Base-by-base conservation (phyloP, 2,888 invertebrate genomes). In the Zaprionus obscuricornis region DNA sequence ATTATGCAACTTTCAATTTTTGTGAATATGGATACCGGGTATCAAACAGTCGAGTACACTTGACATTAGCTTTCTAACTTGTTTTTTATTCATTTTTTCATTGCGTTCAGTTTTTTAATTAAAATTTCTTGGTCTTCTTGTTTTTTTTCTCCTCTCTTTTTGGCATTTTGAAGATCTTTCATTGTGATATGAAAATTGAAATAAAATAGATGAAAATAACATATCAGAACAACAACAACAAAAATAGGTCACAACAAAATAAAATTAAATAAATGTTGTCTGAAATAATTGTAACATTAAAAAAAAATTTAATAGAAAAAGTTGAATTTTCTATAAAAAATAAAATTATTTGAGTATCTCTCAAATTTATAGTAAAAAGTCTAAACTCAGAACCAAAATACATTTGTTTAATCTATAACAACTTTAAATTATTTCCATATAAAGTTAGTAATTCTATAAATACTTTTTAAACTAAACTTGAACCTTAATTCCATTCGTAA, bases 61-160 rank as follows among this genome's bases (percentile, higher is more conserved):
- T 51, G 37, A 50, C 37, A 59, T 60, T 47, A 43, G 43, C 22
- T 42, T 40, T 24, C 24, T 62, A 22, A 37, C 29, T 14, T 40
- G 14, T 17, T 40, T 27, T 60, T 27, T 39, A 5, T 5, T 37
- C 13, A 22, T 36, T 47, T 11, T 10, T 29, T 14, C 16, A 16
- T 3, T 39, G 31, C 34, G 49, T 31, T 63, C 49, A 55, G 51
- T 64, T 69, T 74, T 73, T 75, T 75, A 75, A 75, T 75, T 75
- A 72, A 72, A 68, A 72, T 64, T 57, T 68, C 45, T 58, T 58
- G 16, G 51, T 39, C 52, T n/a, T n/a, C 16, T 16, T 24, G 3
- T 47, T 13, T 33, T 33, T 22, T 20, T 22, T 31, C 17, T 31
- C 10, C 16, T 52, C 18, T 50, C 39, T 33, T 58, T 65, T 52